Base-by-base conservation (phyloP, 2,797 vertebrate species). In the Hemibagrus guttatus region DNA sequence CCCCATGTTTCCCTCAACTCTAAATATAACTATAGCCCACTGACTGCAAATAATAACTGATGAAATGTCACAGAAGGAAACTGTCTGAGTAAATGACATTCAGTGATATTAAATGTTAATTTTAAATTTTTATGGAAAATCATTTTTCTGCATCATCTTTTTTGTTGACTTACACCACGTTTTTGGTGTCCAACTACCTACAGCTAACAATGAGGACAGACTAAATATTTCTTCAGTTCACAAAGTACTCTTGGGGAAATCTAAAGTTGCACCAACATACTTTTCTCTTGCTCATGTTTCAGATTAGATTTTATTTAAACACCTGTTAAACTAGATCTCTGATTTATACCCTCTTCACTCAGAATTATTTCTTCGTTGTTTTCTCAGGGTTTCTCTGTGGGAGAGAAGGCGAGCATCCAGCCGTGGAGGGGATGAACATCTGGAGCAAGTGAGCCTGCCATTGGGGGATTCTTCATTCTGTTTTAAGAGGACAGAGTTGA, bases 391-490 rank as follows among this genome's bases (percentile, higher is more conserved):
- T 87, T 76, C 89, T 90, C 84, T 84, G 86, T 89, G 84, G 81
- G 85, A 91, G 87, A 88, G 89, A 90, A 89, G 80, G 81, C 71
- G n/a, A 83, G 59, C 87, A 85, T 76, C 80, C 83, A 87, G 83
- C 13, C 49, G 64, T 88, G 87, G 69, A 85, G 31, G 75, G 76
- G 82, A 85, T 88, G 86, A 89, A 90, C 87, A 90, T 89, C 86
- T 90, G 89, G 84, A 83, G 49, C 46, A 83, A 85, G 52, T 35
- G 23, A 69, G 52, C 81, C 85, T 89, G 85, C 87, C 88, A 69
- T 83, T 78, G 84, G 87, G 21, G 85, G 89, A 87, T 87, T 83
- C 88, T 90, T 90, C 84, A 85, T 88, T 84, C 83, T 54, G 83
- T 86, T 85, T 61, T 89, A 88, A 87, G 84, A 85, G 83, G 83